Evolutionary conservation across 2,797 vertebrate species (phyloP).

Genomic region (Cetoscarus ocellatus): DNA sequence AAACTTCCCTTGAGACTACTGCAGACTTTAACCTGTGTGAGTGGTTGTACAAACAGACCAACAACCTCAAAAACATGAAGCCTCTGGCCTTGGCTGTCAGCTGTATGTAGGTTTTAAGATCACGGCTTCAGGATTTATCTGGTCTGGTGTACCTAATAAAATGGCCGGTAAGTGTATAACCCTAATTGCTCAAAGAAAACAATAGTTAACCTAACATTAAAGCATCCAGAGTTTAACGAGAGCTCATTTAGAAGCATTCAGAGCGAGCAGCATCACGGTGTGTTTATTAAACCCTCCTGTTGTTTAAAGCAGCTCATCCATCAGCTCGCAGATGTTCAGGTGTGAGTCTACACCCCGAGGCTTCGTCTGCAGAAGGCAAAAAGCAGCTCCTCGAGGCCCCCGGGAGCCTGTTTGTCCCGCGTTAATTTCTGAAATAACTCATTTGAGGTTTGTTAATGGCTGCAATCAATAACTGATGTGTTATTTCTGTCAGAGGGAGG

Average conservation of each 20-base stretch:
- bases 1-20: too few species aligned
- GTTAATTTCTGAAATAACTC: slow-evolving; percentile 61
- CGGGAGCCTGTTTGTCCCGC: slow-evolving; percentile 39
- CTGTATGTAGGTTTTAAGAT: too few species aligned
- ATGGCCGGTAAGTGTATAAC: too few species aligned
- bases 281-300: slow-evolving; percentile 47
- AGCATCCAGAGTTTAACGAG: too few species aligned
- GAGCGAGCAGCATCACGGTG: slow-evolving; percentile 24
- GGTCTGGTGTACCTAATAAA: too few species aligned
- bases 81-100: too few species aligned
- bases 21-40: too few species aligned
- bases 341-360: slow-evolving; percentile 45
- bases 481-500: slow-evolving; percentile 14
- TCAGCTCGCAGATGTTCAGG: slow-evolving; percentile 62
- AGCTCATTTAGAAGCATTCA: not conserved
- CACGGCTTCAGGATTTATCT: too few species aligned
- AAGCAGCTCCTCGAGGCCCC: slow-evolving; percentile 47
- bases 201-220: too few species aligned
- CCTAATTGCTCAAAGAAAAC: too few species aligned
- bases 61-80: too few species aligned
- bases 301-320: slow-evolving; percentile 64
- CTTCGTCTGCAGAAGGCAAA: slow-evolving; percentile 61
- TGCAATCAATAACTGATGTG: slow-evolving; percentile 75
- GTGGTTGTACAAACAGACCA: too few species aligned
- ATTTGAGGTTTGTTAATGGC: slow-evolving; percentile 53